A percentile compares a stretch with the other conserved stretches of the same genome.
These are phyloP conservation scores for Pocota personata DNA, from an alignment of 2,888 invertebrate genomes.

Conservation along the genomic window DNA sequence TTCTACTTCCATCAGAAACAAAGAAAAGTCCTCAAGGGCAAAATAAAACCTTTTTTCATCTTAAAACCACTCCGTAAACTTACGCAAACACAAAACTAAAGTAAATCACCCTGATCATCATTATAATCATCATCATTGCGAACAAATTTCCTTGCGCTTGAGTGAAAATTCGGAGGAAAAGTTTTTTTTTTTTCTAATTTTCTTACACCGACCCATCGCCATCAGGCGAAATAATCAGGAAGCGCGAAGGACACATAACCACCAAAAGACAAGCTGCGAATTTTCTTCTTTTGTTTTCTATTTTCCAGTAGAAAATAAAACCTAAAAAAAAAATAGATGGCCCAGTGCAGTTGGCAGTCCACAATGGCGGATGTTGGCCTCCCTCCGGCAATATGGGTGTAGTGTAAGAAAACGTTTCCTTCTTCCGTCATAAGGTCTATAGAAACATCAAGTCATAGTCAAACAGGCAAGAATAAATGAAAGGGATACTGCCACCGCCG, in stretches of 20 bases:
- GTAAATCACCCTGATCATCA: constrained; percentile 33
- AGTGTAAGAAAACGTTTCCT: constrained; percentile 58
- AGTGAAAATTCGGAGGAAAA: not conserved
- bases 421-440: constrained; percentile 50
- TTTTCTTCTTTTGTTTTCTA: not conserved
- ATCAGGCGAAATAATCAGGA: not conserved
- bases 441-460: constrained; percentile 59
- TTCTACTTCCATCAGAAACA: constrained; percentile 4
- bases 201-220: not conserved
- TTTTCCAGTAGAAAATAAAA: not conserved
- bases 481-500: constrained; percentile 15
- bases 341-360: constrained; percentile 26
- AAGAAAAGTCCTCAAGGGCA: not conserved
- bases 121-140: not conserved
- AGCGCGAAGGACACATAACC: constrained; percentile 37
- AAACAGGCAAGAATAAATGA: constrained; percentile 27
- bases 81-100: constrained; percentile 2
- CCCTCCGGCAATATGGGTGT: constrained; percentile 37
- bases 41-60: not conserved
- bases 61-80: not conserved
- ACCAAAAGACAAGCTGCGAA: constrained; percentile 10
- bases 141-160: constrained; percentile 7
- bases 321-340: not conserved
- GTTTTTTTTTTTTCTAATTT: not conserved
- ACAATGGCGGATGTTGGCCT: constrained; percentile 56